Evolutionary conservation across 2,113 vertebrate genomes (phyloP), one percentile per base, ranked within the genome.

Genomic region (Cryptotis parvus): DNA sequence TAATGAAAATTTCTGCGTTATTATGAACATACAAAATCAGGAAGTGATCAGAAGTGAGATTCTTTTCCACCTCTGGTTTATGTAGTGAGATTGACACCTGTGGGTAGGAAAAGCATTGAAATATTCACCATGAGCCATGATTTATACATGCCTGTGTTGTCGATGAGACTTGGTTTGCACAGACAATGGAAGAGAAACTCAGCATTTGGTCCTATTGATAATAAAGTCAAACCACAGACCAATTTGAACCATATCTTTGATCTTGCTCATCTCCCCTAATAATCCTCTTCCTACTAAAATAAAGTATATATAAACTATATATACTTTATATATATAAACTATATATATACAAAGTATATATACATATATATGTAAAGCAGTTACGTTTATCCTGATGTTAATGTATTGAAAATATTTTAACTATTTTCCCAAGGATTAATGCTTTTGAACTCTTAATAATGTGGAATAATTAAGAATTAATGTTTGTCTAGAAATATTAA

Each of bases 361-460:
- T 80, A 65, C 66, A 72, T 55, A 35, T 88, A 92, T 91, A 82
- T 31, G 74, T 91, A 73, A 77, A 35, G 72, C 24, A 91, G 1
- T 91, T 78, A 91, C 88, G 75, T 88, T 93, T 84, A 94, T 91
- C 27, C 55, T 92, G 88, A 92, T 18, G 75, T 89, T 93, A 89
- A 76, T n/a, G 82, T 80, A 29, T 92, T 29, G 92, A n/a, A 94
- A 91, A 77, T 86, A 66, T 87, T 88, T 70, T 84, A 93, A 87
- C 77, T 95, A 86, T 96, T 94, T 95, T 84, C 88, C 77, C 87
- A 96, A 37, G 93, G 55, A 94, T 39, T 90, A 87, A 88, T 33
- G 49, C 83, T 61, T 55, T 75, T 45, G 85, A 83, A 84, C 16
- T 24, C 20, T 55, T 85, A 72, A 88, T 72, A n/a, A 96, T 80